Percentiles rank a stretch among this genome's conserved stretches.
These are phyloP conservation scores for Paralichthys olivaceus DNA, from an alignment of 2,113 vertebrate species.

Conservation along the genomic window DNA sequence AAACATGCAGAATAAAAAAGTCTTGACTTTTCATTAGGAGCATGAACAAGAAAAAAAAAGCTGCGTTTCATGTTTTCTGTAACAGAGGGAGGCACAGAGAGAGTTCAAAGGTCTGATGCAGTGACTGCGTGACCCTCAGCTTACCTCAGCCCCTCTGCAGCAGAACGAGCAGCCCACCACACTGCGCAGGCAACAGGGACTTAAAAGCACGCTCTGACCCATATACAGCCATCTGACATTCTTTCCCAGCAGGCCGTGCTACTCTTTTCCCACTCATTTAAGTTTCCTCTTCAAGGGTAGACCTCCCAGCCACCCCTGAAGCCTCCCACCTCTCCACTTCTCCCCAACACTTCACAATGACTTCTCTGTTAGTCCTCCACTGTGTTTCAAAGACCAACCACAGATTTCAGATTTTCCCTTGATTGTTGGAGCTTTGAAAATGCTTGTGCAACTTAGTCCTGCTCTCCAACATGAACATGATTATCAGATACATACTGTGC, in stretches of 20 bases:
- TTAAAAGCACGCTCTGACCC: conserved; percentile 62
- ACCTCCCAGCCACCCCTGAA: conserved; percentile 27
- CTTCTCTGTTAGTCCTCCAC: conserved; percentile 54
- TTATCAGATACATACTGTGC: not conserved
- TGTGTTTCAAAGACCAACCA: conserved; percentile 27
- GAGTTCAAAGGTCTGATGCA: conserved; percentile 54
- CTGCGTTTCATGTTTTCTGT: conserved; percentile 23
- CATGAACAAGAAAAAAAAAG: conserved; percentile 32
- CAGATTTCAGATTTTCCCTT: conserved; percentile 37
- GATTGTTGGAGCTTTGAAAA: conserved; percentile 18
- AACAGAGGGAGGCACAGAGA: not conserved
- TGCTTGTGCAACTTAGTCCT: not conserved
- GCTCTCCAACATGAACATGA: conserved; percentile 1
- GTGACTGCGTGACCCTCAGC: conserved; percentile 39
- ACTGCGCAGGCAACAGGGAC: conserved; percentile 30
- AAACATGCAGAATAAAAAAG: not conserved
- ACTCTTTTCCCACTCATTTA: conserved; percentile 63
- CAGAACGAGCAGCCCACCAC: conserved; percentile 33
- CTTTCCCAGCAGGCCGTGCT: conserved; percentile 68
- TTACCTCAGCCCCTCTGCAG: conserved; percentile 49
- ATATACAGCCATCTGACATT: conserved; percentile 59
- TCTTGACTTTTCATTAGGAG: conserved; percentile 5
- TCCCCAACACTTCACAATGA: conserved; percentile 57
- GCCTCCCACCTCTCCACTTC: conserved; percentile 26
- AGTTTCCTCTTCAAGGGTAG: conserved; percentile 45